Evolutionary conservation across 1,140 invertebrate genomes (phyloP), one percentile per base, ranked within the genome.

Genomic region (Probaryconus sp.): DNA sequence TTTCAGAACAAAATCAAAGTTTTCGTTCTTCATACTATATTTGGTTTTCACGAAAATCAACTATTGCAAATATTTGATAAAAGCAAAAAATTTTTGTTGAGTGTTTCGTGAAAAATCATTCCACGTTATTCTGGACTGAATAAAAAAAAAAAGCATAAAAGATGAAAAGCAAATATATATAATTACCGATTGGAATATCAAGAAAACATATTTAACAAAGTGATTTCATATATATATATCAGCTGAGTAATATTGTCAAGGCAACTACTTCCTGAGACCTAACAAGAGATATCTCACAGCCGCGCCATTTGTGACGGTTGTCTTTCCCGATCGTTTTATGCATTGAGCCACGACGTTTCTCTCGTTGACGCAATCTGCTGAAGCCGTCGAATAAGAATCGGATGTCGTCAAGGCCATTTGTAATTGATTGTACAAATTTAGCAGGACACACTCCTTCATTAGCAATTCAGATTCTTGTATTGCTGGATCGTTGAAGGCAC

Each of bases 361-460:
- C 42, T 75, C 65, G 28, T 38, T 10, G 17, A 50, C 30, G 51
- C 82, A 83, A 3, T 76, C 51, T 16, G 51, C 17, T 0, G 43
- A 21, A 5, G 11, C 5, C 2, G 47, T 11, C 2, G 71, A 55
- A 56, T 80, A 81, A 10, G 80, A 79, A 17, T 79, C 70, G n/a
- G 78, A 76, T 7, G 77, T 80, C 50, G 24, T 37, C 48, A 85
- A 64, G 50, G 42, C 79, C 70, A n/a, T 67, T 77, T 42, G 81
- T 35, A 86, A 70, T 70, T 86, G 84, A 74, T 82, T 79, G 64
- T 83, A 86, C 17, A 85, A 55, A 71, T 81, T 81, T 35, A 84
- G 40, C 38, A 85, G 35, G 30, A 85, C 75, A 63, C 84, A 86
- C 55, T 84, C 78, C 50, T 81, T 80, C 76, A 86, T 80, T 61